phyloP scores from a whole-genome alignment of 2,797 vertebrate species.

The Hippocampus kuda region DNA sequence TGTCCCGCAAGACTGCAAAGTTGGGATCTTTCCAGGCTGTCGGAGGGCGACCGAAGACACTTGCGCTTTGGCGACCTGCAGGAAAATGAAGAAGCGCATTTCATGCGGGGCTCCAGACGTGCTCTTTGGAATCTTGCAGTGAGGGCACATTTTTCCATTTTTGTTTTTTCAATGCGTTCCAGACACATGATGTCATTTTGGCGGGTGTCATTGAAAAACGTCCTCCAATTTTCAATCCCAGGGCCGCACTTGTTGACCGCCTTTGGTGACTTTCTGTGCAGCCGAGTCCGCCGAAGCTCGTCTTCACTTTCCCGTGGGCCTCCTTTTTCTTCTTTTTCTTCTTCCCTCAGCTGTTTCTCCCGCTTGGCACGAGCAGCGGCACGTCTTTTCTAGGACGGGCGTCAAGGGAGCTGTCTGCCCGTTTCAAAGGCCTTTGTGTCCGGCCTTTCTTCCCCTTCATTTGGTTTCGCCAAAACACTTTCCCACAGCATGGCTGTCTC shows the following conservation, averaged over 20 bases:
- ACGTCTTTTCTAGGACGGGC: constrained; percentile 63
- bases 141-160: too few relatives aligned
- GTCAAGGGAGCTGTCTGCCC: constrained; percentile 71
- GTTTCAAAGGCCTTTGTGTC: constrained; percentile 64
- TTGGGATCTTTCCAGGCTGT: not conserved
- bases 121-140: too few relatives aligned
- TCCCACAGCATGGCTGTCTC: constrained; percentile 68
- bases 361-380: constrained; percentile 62
- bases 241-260: not conserved
- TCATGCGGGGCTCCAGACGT: too few relatives aligned
- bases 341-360: constrained; percentile 42
- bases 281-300: not conserved
- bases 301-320: constrained; percentile 27
- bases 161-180: too few relatives aligned
- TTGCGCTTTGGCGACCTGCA: not conserved
- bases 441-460: constrained; percentile 61
- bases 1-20: not conserved
- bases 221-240: too few relatives aligned
- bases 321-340: constrained; percentile 36
- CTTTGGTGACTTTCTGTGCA: not conserved
- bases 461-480: constrained; percentile 66
- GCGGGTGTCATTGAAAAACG: too few relatives aligned
- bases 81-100: not conserved
- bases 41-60: not conserved
- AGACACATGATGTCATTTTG: too few relatives aligned